A percentile compares a stretch with the other conserved stretches of the same genome.
phyloP scores from a whole-genome alignment of 2,113 vertebrate genomes.

The Lichenostomus cassidix region DNA sequence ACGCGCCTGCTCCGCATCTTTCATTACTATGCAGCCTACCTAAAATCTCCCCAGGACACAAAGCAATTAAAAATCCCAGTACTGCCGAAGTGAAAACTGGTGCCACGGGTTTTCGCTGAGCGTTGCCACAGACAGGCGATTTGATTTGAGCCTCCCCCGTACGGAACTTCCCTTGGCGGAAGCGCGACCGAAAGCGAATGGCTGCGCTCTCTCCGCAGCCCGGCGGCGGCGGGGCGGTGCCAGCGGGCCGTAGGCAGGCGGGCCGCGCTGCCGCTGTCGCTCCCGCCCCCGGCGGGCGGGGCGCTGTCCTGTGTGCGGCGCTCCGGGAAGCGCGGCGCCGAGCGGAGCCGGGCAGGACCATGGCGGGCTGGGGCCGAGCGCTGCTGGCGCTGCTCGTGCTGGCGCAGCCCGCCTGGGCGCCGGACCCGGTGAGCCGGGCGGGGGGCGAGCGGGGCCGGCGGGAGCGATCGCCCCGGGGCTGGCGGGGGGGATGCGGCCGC shows the following conservation, averaged over 20 bases:
- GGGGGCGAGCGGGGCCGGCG: too few relatives aligned
- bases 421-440: too few relatives aligned
- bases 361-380: background rate
- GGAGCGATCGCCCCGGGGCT: too few relatives aligned
- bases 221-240: background rate
- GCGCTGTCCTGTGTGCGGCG: background rate
- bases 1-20: fast-evolving
- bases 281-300: background rate
- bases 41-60: background rate
- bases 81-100: background rate
- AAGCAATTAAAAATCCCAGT: background rate
- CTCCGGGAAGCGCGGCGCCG: background rate
- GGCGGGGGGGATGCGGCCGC: too few relatives aligned
- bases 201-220: too few relatives aligned
- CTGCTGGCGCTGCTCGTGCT: background rate
- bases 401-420: too few relatives aligned
- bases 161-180: background rate
- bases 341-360: background rate
- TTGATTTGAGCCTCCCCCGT: background rate
- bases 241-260: background rate
- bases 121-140: background rate
- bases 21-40: too few relatives aligned
- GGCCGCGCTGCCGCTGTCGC: background rate
- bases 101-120: background rate
- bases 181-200: fast-evolving